Conservation (phyloP, 2,113 vertebrate species). For the Rhegmatorhina hoffmannsi region DNA sequence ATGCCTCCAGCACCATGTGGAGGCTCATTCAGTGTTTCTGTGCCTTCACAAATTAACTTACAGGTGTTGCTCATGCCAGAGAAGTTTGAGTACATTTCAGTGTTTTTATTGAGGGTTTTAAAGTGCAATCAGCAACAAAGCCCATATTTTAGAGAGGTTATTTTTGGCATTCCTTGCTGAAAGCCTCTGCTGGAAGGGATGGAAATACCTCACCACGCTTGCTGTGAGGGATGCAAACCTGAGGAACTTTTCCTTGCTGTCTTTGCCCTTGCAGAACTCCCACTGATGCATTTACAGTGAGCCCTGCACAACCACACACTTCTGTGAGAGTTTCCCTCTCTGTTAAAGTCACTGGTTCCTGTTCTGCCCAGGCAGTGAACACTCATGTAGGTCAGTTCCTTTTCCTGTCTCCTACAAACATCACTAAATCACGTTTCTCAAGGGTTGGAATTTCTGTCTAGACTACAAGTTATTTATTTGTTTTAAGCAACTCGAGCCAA, state of each 20-base stretch:
- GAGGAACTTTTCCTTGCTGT: background rate
- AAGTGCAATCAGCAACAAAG: background rate
- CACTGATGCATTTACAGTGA: background rate
- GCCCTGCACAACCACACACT: background rate
- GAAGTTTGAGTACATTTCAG: background rate
- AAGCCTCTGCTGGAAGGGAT: background rate
- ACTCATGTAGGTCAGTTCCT: background rate
- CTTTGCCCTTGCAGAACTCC: background rate
- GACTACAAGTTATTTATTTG: background rate
- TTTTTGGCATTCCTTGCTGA: constrained; percentile 19
- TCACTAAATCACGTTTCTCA: background rate
- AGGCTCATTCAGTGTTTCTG: background rate
- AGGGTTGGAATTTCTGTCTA: background rate
- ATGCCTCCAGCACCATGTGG: background rate
- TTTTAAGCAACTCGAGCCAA: background rate
- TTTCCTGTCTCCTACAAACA: background rate
- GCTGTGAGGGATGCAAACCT: background rate
- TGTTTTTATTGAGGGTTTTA: constrained; percentile 9
- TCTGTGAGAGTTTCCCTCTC: background rate
- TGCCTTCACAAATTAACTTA: background rate
- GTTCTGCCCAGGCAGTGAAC: background rate
- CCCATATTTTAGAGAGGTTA: background rate
- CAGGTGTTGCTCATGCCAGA: background rate
- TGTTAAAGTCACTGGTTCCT: background rate
- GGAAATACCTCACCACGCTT: background rate